Base-by-base conservation (phyloP, 2,113 vertebrate species). In the Eretmochelys imbricata region DNA sequence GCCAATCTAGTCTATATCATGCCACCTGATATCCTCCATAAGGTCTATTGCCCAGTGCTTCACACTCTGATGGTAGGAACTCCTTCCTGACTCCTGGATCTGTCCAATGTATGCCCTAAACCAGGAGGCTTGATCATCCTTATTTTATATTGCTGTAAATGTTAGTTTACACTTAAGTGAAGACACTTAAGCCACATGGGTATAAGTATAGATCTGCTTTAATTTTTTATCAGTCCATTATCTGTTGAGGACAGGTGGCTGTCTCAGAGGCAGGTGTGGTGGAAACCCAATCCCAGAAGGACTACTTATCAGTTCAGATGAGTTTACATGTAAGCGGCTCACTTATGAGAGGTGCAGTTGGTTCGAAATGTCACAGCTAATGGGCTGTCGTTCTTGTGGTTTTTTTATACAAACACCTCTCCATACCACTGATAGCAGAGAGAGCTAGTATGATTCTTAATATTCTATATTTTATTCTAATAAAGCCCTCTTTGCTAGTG, bases 11-110 rank as follows among this genome's bases (percentile, higher is more conserved):
- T 46, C 72, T 46, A 27, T 76, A 3, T 76, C 38, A 10, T 50
- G 12, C 35, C 55, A 62, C 31, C 76, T 25, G 42, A 38, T 13
- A 49, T 11, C 12, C 12, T 76, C 75, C 42, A 27, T 24, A 27
- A 46, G 51, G 3, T 80, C 35, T 65, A 2, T 48, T 53, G 10
- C 38, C 72, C 8, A 10, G 22, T 35, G 19, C 59, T 53, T 69
- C 20, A 13, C 11, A 24, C 2, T 10, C 1, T 42, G 1, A 1
- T 3, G 72, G 10, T 46, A 10, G 12, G 42, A 88, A 46, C 13
- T 35, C 75, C 4, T 88, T 54, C 55, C 85, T 42, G 17, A 8
- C 27, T 54, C 31, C 16, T 53, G 20, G 10, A 62, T 59, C 65
- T 46, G 35, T 38, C 25, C 10, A 2, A 14, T 62, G 5, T 76